Evolutionary conservation across 2,888 invertebrate species (phyloP), one percentile per base, ranked within the genome.

Genomic region (Pseudococcus viburni): DNA sequence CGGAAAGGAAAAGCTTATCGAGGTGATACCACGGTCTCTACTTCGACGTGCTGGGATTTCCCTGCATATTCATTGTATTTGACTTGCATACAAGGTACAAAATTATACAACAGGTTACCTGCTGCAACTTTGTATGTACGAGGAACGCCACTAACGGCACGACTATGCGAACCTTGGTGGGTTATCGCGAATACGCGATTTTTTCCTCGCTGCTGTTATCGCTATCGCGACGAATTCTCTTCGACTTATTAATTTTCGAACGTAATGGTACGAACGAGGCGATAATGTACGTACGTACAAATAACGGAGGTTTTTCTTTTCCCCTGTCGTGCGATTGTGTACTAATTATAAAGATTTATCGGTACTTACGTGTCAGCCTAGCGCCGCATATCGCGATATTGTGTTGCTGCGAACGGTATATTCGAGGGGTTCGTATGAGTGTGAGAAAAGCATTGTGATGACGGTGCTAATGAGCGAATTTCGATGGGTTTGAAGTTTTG

Each of bases 271-370:
- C 55, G n/a, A 55, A 55, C n/a, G 55, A n/a, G 22, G 64, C 9
- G 64, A 64, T 22, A 22, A 64, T 22, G 64, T 64, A 15, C n/a
- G 55, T 55, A 55, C n/a, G n/a, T 55, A 55, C 55, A 6, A 3
- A 64, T 64, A 64, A 64, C 64, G 64, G 64, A 22, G 22, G 19
- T 19, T 64, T 59, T 64, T 64, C 11, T 19, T 64, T 64, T 64
- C 64, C 64, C 64, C 22, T 64, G 9, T 59, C 59, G n/a, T 64
- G 2, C 64, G 22, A 8, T 19, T 22, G 22, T 64, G 55, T 22
- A 11, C 64, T 64, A 64, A 64, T 19, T 64, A 64, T 15, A 59
- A 22, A 8, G 12, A 22, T 64, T 64, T 64, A 64, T 64, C 64
- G 22, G 22, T 22, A 22, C 22, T 64, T 64, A 64, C 64, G 64